phyloP scores from a whole-genome alignment of 2,113 vertebrate genomes.

The Rhizomys pruinosus region DNA sequence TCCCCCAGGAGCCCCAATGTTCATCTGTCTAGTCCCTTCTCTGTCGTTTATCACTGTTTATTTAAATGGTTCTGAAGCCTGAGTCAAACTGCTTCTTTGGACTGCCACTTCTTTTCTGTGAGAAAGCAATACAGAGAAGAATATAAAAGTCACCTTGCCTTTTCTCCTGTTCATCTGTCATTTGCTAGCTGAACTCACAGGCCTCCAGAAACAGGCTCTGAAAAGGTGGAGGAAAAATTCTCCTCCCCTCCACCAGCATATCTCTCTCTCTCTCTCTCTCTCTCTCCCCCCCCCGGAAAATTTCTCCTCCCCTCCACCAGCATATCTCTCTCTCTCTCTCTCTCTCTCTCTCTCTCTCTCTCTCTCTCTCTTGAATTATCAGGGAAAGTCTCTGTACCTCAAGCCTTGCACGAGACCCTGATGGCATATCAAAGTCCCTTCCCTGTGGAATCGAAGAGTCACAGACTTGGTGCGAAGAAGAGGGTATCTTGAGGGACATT shows the following conservation, averaged over 20 bases:
- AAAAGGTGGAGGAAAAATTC: rapidly evolving
- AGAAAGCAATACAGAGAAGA: not conserved
- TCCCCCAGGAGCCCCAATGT: not conserved
- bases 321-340: not conserved
- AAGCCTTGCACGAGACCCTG: not conserved
- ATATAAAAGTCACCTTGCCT: not conserved
- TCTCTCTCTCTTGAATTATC: not conserved
- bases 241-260: not conserved
- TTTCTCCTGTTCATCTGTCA: not conserved
- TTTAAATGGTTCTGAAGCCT: not conserved
- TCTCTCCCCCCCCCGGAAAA: not conserved
- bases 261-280: not conserved
- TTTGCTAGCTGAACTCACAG: not conserved
- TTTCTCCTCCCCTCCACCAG: too few species aligned
- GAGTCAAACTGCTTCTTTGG: not conserved
- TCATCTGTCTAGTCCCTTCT: not conserved
- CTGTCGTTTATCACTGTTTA: not conserved
- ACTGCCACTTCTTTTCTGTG: not conserved
- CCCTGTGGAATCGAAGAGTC: rapidly evolving
- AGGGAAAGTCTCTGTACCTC: not conserved
- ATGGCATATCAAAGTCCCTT: not conserved
- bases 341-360: not conserved
- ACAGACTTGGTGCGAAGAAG: not conserved
- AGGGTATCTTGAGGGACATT: too few species aligned
- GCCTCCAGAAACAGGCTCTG: not conserved